Base-by-base conservation (phyloP, 2,888 invertebrate genomes). In the Dynastes maya region DNA sequence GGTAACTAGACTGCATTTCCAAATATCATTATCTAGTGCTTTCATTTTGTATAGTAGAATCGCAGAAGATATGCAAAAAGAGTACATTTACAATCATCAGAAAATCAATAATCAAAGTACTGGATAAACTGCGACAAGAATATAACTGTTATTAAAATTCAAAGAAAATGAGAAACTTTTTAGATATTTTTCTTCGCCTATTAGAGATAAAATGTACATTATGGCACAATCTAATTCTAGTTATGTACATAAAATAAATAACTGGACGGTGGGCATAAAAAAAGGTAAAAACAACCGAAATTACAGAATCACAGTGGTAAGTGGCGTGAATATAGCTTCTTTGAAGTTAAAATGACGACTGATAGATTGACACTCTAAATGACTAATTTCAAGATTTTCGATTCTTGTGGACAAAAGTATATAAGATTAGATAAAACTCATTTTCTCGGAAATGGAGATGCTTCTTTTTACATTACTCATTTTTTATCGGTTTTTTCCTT, bases 391-490 rank as follows among this genome's bases (percentile, higher is more conserved):
- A 67, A 72, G 58, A 72, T 58, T 72, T 32, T 72, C 40, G 61
- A 61, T 72, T 72, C 63, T 51, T 51, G 51, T 68, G 68, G 51
- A 32, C 68, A 68, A 51, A 76, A 53, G 37, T 51, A 51, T 49
- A 65, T 77, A 90, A 90, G 63, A 72, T 58, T 53, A 72, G 53
- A 32, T 64, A 78, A 72, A 72, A n/a, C 13, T 45, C 68, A 45
- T 37, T 77, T 77, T 77, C 61, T 63, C 68, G 63, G 61, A 70
- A 61, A 37, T 37, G 55, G 58, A 70, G n/a, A 58, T 71, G 32
- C 49, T 80, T 53, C 29, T 0, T 3, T 68, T 68, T 27, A 27
- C n/a, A 11, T 11, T 6, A 22, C 40, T 61, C 13, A 74, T 74
- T 76, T 76, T 68, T 78, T 74, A 29, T 80, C 77, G 22, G 55